Percentiles rank a stretch among this genome's conserved stretches.
Evolutionary conservation across 2,797 vertebrate genomes (phyloP).

Genomic region (Gallirallus australis): DNA sequence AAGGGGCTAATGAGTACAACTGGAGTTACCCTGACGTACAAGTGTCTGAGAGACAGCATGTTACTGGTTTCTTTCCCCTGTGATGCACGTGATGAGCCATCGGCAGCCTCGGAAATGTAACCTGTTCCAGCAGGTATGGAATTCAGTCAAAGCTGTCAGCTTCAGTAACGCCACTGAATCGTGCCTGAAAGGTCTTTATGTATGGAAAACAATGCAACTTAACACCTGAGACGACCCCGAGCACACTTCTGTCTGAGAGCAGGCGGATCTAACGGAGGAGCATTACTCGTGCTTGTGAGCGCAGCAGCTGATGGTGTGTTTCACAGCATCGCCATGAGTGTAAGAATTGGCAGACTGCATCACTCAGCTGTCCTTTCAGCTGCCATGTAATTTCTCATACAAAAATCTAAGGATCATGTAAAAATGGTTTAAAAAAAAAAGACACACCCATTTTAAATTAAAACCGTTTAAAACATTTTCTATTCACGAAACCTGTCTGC

Average conservation of each 20-base stretch:
- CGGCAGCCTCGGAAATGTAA: background rate
- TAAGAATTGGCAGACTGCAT: background rate
- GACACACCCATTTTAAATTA: background rate
- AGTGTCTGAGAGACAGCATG: background rate
- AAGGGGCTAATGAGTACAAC: background rate
- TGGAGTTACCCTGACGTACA: background rate
- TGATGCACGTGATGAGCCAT: background rate
- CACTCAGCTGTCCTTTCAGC: background rate
- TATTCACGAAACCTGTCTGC: background rate
- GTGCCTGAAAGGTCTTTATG: background rate
- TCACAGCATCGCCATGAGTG: background rate
- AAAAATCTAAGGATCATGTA: background rate
- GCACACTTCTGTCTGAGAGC: background rate
- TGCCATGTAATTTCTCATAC: background rate
- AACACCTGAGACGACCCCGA: background rate
- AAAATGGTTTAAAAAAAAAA: background rate
- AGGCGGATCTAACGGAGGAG: background rate
- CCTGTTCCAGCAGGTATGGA: background rate
- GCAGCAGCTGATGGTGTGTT: background rate
- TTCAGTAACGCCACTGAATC: background rate
- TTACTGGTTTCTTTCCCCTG: fast-evolving
- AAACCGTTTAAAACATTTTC: background rate
- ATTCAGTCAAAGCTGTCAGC: background rate
- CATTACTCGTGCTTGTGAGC: background rate
- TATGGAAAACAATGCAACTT: background rate